These are phyloP conservation scores for Pipa parva DNA, from an alignment of 2,113 vertebrate species.

Conservation along the genomic window DNA sequence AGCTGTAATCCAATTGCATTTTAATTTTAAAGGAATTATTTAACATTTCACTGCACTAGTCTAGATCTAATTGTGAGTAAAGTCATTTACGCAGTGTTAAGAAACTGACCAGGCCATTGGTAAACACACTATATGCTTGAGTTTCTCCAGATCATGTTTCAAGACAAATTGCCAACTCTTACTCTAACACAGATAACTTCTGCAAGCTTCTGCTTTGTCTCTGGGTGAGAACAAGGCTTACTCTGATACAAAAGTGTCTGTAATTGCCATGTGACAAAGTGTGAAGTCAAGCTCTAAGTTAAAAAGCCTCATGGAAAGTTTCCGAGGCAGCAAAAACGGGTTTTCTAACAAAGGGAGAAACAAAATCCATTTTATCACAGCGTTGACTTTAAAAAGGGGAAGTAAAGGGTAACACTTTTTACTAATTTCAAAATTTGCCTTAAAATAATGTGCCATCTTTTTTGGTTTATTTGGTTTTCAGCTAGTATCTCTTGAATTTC, in stretches of 20 bases:
- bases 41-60: background rate
- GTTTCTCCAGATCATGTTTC: slow-evolving; percentile 38
- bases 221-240: slow-evolving; percentile 37
- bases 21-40: background rate
- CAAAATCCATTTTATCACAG: too few species aligned
- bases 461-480: too few species aligned
- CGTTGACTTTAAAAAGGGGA: too few species aligned
- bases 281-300: slow-evolving; percentile 27
- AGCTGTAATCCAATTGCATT: too few species aligned
- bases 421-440: too few species aligned
- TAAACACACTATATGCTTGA: slow-evolving; percentile 33
- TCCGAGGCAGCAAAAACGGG: background rate
- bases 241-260: slow-evolving; percentile 38
- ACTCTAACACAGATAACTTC: slow-evolving; percentile 27
- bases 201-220: slow-evolving; percentile 34
- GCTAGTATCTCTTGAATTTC: too few species aligned
- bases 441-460: too few species aligned
- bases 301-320: slow-evolving; percentile 19
- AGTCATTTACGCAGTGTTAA: slow-evolving; percentile 9
- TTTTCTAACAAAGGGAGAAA: too few species aligned
- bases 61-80: slow-evolving; percentile 5
- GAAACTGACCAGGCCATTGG: slow-evolving; percentile 14
- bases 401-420: too few species aligned
- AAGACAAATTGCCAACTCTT: slow-evolving; percentile 36
- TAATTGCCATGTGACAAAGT: slow-evolving; percentile 40